phyloP scores from a whole-genome alignment of 2,888 invertebrate species.

The Galeopsomyia nigrocyanea region DNA sequence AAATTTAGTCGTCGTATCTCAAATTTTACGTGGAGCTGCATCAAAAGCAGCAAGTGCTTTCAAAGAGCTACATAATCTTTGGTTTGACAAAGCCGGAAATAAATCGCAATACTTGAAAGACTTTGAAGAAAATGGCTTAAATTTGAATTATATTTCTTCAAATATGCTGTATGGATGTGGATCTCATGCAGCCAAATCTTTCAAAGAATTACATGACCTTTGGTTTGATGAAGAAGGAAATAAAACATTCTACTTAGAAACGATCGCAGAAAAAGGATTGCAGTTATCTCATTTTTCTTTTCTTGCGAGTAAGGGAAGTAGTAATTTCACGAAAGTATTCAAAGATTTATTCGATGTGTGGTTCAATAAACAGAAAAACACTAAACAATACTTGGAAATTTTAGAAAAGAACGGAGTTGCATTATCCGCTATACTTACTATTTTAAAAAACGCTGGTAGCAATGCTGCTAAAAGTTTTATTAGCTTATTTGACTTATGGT shows the following conservation, averaged over 20 bases:
- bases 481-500: slow-evolving; percentile 45
- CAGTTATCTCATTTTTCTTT: slow-evolving; percentile 29
- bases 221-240: no score
- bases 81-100: neutral
- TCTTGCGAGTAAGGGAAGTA: slow-evolving; percentile 49
- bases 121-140: neutral
- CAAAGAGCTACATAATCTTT: neutral
- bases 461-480: neutral
- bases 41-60: neutral
- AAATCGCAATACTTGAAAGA: neutral
- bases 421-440: slow-evolving; percentile 39
- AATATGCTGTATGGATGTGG: no score
- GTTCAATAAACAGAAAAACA: slow-evolving; percentile 49
- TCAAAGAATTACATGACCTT: no score
- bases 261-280: slow-evolving; percentile 16
- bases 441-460: neutral
- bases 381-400: slow-evolving; percentile 10
- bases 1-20: neutral
- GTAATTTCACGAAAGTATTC: slow-evolving; percentile 48
- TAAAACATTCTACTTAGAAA: slow-evolving; percentile 20
- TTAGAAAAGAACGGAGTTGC: slow-evolving; percentile 50
- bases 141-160: neutral
- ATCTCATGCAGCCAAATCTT: no score
- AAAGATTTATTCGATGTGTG: slow-evolving; percentile 47
- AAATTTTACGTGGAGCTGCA: neutral